Evolutionary conservation across 92 coral and sea anemone species (phyloP).

Genomic region (Anthopleura xanthogrammica): DNA sequence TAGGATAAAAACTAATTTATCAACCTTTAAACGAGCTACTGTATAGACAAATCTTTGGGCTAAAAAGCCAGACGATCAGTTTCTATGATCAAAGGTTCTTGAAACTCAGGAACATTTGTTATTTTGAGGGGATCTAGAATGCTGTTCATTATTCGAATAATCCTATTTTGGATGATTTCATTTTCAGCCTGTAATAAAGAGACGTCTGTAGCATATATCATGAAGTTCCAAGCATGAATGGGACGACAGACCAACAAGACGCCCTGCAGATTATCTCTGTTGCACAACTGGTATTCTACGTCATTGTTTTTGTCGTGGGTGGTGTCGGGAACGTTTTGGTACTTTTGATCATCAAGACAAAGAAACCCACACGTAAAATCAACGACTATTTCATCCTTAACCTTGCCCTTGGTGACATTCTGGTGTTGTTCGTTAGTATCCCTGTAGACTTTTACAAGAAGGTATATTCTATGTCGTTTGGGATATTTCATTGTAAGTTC

Average conservation of each 20-base stretch:
- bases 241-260: neutral
- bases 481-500: constrained; percentile 62
- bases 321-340: constrained; percentile 70
- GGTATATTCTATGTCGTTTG: constrained; percentile 46
- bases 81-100: too few relatives aligned
- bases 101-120: too few relatives aligned
- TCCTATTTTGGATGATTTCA: too few relatives aligned
- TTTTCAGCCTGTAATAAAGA: too few relatives aligned
- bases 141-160: too few relatives aligned
- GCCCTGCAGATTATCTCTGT: constrained; percentile 17
- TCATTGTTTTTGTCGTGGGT: constrained; percentile 56
- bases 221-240: neutral
- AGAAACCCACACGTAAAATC: constrained; percentile 55
- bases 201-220: neutral
- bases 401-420: constrained; percentile 61
- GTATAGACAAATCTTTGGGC: too few relatives aligned
- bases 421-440: constrained; percentile 58
- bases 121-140: too few relatives aligned
- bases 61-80: too few relatives aligned
- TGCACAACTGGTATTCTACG: constrained; percentile 53
- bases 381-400: constrained; percentile 75
- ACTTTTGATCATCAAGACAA: constrained; percentile 56
- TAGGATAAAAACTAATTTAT: too few relatives aligned
- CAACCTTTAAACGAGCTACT: too few relatives aligned
- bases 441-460: constrained; percentile 68